A percentile compares a stretch with the other conserved stretches of the same genome.
phyloP scores from a whole-genome alignment of 2,797 vertebrate genomes.

The Danio jaintianensis region DNA sequence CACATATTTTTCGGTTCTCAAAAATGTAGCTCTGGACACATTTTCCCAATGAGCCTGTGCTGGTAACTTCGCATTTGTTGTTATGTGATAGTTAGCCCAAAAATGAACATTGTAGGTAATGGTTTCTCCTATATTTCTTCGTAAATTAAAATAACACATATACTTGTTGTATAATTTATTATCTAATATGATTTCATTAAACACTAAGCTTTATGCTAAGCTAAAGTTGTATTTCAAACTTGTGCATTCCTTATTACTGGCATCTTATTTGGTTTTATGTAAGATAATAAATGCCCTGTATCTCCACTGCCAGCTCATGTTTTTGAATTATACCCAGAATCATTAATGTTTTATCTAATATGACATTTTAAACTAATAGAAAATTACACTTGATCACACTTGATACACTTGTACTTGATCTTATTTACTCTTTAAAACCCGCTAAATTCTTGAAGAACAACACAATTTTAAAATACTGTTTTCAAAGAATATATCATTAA shows the following conservation, averaged over 20 bases:
- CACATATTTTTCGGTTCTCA: too few species aligned
- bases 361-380: background rate
- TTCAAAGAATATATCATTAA: background rate
- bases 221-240: background rate
- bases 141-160: too few species aligned
- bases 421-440: background rate
- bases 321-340: background rate
- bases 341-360: background rate
- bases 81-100: too few species aligned
- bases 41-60: too few species aligned
- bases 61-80: too few species aligned
- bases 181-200: background rate
- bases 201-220: background rate
- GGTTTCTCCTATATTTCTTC: too few species aligned
- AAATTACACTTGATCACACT: too few species aligned
- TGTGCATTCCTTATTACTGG: background rate
- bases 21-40: too few species aligned
- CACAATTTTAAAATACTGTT: background rate
- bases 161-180: too few species aligned
- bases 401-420: background rate
- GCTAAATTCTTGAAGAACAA: background rate
- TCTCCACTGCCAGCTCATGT: background rate
- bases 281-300: background rate
- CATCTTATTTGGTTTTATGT: background rate
- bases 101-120: too few species aligned